Conservation (phyloP, 2,888 invertebrate genomes). For the Pseudoips prasinana region DNA sequence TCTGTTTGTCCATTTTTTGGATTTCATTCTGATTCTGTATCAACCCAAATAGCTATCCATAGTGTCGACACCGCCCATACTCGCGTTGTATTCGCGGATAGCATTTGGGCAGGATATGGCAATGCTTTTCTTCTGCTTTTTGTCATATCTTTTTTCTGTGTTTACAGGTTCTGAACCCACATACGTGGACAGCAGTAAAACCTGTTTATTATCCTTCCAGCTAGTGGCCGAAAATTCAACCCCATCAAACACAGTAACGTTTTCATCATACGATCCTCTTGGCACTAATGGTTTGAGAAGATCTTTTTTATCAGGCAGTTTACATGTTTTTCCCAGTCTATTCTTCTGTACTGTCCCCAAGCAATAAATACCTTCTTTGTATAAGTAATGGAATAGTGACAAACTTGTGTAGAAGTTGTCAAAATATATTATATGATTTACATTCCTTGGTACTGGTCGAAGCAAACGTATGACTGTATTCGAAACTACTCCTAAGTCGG, state of each 20-base stretch:
- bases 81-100: constrained; percentile 31
- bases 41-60: no score
- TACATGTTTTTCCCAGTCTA: constrained; percentile 33
- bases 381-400: no score
- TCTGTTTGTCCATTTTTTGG: no score
- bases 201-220: no score
- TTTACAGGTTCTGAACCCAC: constrained; percentile 41
- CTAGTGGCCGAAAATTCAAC: constrained; percentile 33
- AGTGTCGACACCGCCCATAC: no score
- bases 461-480: constrained; percentile 40
- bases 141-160: constrained; percentile 37
- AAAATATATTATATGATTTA: constrained; percentile 38
- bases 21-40: no score
- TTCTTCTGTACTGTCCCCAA: no score
- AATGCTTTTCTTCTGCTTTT: constrained; percentile 29
- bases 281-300: constrained; percentile 38
- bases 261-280: constrained; percentile 36
- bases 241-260: constrained; percentile 31
- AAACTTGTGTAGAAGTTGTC: no score
- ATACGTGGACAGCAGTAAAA: constrained; percentile 43
- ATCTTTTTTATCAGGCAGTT: constrained; percentile 37
- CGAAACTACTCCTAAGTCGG: constrained; percentile 39
- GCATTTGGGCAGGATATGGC: constrained; percentile 30
- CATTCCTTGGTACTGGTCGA: constrained; percentile 36
- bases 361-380: no score